Percentiles rank a stretch among this genome's conserved stretches.
Conservation (phyloP, 1,140 invertebrate species). For the Goniozus legneri region DNA sequence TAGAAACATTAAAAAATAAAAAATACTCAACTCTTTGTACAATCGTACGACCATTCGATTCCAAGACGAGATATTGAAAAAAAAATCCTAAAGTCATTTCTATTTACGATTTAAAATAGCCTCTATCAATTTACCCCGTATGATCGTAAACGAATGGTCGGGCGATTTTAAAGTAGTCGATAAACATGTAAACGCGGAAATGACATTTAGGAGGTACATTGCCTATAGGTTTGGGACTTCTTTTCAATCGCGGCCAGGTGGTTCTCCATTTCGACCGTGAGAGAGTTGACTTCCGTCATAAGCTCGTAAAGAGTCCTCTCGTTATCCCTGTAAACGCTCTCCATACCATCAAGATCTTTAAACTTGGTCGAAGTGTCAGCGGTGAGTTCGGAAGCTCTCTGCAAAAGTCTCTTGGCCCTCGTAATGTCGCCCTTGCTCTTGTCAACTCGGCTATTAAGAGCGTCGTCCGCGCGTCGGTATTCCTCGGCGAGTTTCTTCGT, state of each 20-base stretch:
- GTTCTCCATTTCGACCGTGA: constrained; percentile 38
- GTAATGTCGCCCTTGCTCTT: constrained; percentile 66
- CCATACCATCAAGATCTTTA: constrained; percentile 66
- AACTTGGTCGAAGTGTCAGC: constrained; percentile 72
- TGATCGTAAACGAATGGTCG: too few species aligned
- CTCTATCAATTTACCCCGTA: too few species aligned
- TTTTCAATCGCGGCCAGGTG: constrained; percentile 40
- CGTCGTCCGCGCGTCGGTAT: constrained; percentile 60
- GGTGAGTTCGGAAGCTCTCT: constrained; percentile 72
- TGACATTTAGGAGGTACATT: constrained; percentile 39
- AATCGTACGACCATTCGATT: too few species aligned
- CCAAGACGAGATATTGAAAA: too few species aligned
- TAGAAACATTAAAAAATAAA: too few species aligned
- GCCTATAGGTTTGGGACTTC: constrained; percentile 41
- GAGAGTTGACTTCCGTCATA: constrained; percentile 38
- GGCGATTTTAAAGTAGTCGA: too few species aligned
- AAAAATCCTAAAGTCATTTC: too few species aligned
- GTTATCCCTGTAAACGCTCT: constrained; percentile 48
- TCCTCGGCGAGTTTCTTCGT: constrained; percentile 55
- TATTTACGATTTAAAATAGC: too few species aligned
- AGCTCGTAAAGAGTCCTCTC: constrained; percentile 39
- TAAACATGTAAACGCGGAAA: too few species aligned
- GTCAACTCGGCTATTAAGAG: constrained; percentile 60
- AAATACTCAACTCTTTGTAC: too few species aligned
- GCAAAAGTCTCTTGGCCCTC: constrained; percentile 69